phyloP scores from a whole-genome alignment of 2,888 invertebrate genomes.

The Amphipoea oculea region DNA sequence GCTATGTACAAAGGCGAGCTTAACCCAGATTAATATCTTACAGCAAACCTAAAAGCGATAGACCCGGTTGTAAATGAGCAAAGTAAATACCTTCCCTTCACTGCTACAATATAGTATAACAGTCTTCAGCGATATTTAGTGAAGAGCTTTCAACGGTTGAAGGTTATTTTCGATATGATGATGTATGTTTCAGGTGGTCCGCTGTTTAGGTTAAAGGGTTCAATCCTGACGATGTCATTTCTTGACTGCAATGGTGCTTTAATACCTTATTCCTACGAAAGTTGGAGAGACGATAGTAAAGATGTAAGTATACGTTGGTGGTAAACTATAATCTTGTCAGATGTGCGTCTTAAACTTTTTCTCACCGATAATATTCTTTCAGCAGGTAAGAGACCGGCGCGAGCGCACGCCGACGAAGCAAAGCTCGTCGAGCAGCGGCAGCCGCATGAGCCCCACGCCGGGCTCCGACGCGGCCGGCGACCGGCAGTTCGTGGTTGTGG shows the following conservation, averaged over 20 bases:
- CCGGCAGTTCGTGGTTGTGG: slow-evolving; percentile 97
- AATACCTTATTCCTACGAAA: slow-evolving; percentile 96
- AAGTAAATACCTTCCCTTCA: background rate
- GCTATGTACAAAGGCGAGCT: no score
- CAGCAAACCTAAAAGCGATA: background rate
- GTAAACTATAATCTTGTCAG: background rate
- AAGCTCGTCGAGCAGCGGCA: slow-evolving; percentile 89
- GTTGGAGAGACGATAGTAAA: slow-evolving; percentile 97
- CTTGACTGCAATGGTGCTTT: slow-evolving; percentile 98
- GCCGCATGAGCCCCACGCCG: slow-evolving; percentile 95
- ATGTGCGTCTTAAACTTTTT: background rate
- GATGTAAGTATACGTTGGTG: slow-evolving; percentile 85
- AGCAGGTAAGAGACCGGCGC: slow-evolving; percentile 83
- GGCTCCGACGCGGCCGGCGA: slow-evolving; percentile 89
- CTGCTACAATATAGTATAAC: background rate
- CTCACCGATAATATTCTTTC: background rate
- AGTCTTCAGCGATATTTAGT: background rate
- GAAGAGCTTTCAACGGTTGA: background rate
- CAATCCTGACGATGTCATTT: slow-evolving; percentile 98
- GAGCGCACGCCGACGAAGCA: slow-evolving; percentile 92
- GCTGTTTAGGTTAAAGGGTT: slow-evolving; percentile 98
- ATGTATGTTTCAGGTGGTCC: slow-evolving; percentile 94
- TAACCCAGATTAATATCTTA: background rate
- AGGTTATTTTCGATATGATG: background rate
- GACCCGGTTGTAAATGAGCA: background rate